Percentiles rank a stretch among this genome's conserved stretches.
Evolutionary conservation across 1,140 invertebrate species (phyloP).

Genomic region (Drosophila mojavensis): DNA sequence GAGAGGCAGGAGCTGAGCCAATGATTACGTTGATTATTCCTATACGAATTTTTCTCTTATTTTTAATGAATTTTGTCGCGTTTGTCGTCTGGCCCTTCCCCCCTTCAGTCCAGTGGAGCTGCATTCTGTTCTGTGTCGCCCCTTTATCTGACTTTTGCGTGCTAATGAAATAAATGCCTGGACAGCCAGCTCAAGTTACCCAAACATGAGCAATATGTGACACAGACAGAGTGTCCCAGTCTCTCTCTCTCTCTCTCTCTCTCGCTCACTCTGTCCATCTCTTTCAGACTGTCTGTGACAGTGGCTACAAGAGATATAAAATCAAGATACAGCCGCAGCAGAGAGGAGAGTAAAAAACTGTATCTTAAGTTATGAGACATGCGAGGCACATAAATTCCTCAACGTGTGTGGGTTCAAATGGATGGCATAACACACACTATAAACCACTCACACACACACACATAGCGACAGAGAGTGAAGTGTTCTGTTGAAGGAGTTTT

Average conservation of each 20-base stretch:
- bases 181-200: slow-evolving; percentile 74
- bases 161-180: slow-evolving; percentile 81
- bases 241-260: neutral
- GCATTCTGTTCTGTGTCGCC: slow-evolving; percentile 27
- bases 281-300: neutral
- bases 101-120: neutral
- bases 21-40: slow-evolving; percentile 54
- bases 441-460: slow-evolving; percentile 1
- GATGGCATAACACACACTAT: slow-evolving; percentile 4
- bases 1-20: slow-evolving; percentile 19
- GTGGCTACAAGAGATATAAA: slow-evolving; percentile 25
- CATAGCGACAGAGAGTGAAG: neutral
- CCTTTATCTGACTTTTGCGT: slow-evolving; percentile 61
- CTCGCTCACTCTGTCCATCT: too few species aligned
- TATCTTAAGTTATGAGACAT: slow-evolving; percentile 64
- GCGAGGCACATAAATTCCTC: slow-evolving; percentile 68
- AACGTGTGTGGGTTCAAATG: slow-evolving; percentile 73
- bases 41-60: slow-evolving; percentile 50
- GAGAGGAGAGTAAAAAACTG: slow-evolving; percentile 33
- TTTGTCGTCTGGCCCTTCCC: slow-evolving; percentile 25
- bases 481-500: slow-evolving; percentile 10
- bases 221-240: slow-evolving; percentile 20
- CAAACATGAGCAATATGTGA: slow-evolving; percentile 72
- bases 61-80: slow-evolving; percentile 69
- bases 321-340: slow-evolving; percentile 40